Base-by-base conservation (phyloP, 2,797 vertebrate species). In the Epinephelus awoara region DNA sequence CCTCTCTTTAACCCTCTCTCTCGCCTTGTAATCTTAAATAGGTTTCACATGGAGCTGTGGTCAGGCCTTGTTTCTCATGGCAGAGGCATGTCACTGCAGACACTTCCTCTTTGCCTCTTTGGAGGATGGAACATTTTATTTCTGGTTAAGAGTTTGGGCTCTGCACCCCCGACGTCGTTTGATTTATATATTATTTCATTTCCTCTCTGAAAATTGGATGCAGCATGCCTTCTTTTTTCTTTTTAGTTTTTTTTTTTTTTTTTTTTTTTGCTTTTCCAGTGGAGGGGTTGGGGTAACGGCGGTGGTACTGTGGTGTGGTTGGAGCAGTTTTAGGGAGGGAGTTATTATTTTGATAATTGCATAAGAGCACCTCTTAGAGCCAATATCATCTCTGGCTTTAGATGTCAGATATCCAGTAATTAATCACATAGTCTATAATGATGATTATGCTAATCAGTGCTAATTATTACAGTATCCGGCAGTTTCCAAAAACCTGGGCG, bases 171-270 rank as follows among this genome's bases (percentile, higher is more conserved):
- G 46, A 72, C 90, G 72, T 70, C 83, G 82, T 96, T 96, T 96
- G 95, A 97, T 96, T 97, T 96, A 96, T 95, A 96, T 94, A 96
- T 97, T 96, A 96, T 97, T 97, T 97, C 90, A 97, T 97, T 97
- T 97, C 96, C 96, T 97, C 93, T 85, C 93, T 89, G 91, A 95
- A 95, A 96, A 96, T 96, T 96, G 92, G 94, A 96, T 96, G 94
- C 95, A 95, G 96, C 21, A 19, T n/a, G 90, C 74, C 89, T 92
- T 89, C 50, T 54, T 46, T 40, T 4, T 6, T 51, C 17, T 59
- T 42, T 10, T 12, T 11, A 10, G 9, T 11, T 57, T 21, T 68
- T 13, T 5, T 23, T 44, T 21, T 46, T 93, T 11, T 57, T 21
- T 68, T 13, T 5, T 23, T 44, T 21, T 46, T 93, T 79, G 57